phyloP scores from a whole-genome alignment of 2,888 invertebrate species.

The Sarcophaga carnaria region DNA sequence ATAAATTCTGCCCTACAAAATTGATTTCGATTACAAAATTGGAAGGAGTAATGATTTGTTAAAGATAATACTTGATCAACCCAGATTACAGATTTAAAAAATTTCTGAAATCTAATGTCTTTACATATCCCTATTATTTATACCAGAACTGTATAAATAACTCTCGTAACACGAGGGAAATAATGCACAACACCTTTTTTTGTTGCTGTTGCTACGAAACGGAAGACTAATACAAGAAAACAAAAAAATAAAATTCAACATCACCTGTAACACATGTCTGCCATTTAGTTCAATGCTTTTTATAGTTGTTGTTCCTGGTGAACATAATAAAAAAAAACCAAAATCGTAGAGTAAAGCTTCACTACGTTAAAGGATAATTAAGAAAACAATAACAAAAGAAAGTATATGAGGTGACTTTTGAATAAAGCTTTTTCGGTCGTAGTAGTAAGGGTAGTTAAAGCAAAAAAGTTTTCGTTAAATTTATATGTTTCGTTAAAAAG shows the following conservation, averaged over 20 bases:
- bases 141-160: neutral
- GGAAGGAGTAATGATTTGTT: no score
- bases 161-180: constrained; percentile 23
- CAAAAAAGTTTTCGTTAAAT: constrained; percentile 47
- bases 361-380: constrained; percentile 11
- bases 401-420: constrained; percentile 27
- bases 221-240: neutral
- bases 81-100: no score
- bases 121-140: neutral
- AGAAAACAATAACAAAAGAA: constrained; percentile 35
- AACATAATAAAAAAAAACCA: neutral
- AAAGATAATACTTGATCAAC: no score
- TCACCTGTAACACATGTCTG: constrained; percentile 67
- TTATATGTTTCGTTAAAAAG: constrained; percentile 64
- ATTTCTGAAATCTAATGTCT: no score
- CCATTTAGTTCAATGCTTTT: constrained; percentile 24
- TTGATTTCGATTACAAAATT: no score
- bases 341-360: constrained; percentile 39
- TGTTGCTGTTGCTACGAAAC: constrained; percentile 17
- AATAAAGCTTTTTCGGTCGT: constrained; percentile 28
- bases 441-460: constrained; percentile 37
- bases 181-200: constrained; percentile 22
- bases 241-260: constrained; percentile 24
- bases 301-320: neutral
- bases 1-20: no score